These are phyloP conservation scores for Tiphia femorata DNA, from an alignment of 2,888 invertebrate genomes.

Conservation along the genomic window DNA sequence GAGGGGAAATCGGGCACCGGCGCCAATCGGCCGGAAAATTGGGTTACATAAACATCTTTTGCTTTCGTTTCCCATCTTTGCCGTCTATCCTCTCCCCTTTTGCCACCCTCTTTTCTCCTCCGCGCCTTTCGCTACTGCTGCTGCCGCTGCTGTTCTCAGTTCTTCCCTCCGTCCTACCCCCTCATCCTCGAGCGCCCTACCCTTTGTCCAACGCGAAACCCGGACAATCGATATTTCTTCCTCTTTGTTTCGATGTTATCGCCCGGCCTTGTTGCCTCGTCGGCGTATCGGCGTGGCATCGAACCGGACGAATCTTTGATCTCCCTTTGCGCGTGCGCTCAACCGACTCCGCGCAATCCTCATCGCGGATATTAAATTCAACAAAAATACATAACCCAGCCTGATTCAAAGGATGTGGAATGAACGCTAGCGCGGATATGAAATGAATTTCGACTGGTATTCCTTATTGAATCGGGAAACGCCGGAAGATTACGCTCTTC, in stretches of 20 bases:
- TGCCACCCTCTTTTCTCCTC: not conserved
- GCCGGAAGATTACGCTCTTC: too few species aligned
- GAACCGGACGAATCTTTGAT: not conserved
- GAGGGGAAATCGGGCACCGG: constrained; percentile 11
- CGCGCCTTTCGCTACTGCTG: too few species aligned
- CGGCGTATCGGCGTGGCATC: not conserved
- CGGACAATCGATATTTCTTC: constrained; percentile 12
- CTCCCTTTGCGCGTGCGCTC: not conserved
- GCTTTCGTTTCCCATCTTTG: not conserved
- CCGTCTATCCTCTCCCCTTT: not conserved
- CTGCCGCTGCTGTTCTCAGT: too few species aligned
- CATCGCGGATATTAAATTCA: not conserved
- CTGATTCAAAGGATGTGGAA: too few species aligned
- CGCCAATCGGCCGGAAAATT: constrained; percentile 54
- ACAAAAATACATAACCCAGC: not conserved
- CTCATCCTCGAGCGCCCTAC: not conserved
- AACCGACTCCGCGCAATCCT: not conserved
- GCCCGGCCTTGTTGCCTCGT: not conserved
- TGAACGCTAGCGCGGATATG: too few species aligned
- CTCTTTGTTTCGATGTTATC: constrained; percentile 6
- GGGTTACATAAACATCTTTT: constrained; percentile 49
- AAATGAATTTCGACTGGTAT: too few species aligned
- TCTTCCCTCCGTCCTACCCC: not conserved
- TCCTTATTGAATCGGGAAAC: too few species aligned
- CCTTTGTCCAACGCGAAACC: not conserved